Conservation (phyloP, 2,888 invertebrate species). For the Nebria salina region DNA sequence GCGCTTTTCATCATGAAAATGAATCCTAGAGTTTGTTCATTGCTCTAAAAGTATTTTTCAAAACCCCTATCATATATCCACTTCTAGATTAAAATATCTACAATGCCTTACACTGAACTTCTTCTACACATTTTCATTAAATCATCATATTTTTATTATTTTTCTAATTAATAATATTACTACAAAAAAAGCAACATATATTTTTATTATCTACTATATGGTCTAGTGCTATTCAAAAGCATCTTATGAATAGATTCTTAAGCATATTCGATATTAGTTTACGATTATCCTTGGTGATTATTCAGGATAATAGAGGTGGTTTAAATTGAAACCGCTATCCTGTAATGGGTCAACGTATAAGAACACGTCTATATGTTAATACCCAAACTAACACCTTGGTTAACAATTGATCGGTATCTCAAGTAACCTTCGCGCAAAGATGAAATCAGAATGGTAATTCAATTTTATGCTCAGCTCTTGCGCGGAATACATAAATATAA, state of each 20-base stretch:
- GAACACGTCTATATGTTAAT: not conserved
- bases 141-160: no score
- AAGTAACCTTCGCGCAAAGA: not conserved
- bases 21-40: not conserved
- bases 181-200: no score
- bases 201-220: no score
- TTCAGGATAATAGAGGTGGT: not conserved
- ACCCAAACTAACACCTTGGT: not conserved
- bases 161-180: no score
- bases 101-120: no score
- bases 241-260: no score
- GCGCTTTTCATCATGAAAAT: not conserved
- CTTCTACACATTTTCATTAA: no score
- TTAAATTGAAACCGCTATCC: not conserved
- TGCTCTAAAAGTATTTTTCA: not conserved
- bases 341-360: not conserved
- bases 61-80: not conserved
- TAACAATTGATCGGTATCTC: not conserved
- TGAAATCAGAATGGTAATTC: conserved; percentile 29
- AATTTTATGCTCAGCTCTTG: conserved; percentile 26
- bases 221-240: no score
- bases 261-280: no score
- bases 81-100: not conserved
- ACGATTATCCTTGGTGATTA: no score
- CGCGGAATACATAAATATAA: conserved; percentile 30